Evolutionary conservation across 2,113 vertebrate species (phyloP).

Genomic region (Epinephelus cyanopodus): DNA sequence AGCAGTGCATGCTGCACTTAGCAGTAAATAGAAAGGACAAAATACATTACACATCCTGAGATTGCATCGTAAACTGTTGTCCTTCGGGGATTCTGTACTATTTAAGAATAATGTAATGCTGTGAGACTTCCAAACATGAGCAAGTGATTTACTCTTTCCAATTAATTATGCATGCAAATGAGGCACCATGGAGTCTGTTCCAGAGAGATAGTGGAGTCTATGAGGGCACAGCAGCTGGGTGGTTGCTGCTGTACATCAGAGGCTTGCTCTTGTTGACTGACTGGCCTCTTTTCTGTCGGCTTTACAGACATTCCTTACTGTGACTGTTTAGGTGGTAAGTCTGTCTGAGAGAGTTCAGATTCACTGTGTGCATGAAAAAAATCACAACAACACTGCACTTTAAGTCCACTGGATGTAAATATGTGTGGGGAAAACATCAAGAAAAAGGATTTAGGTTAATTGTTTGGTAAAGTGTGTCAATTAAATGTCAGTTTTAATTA

Average conservation of each 20-base stretch:
- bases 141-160: slow-evolving; percentile 70
- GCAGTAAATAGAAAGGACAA: slow-evolving; percentile 43
- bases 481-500: background rate
- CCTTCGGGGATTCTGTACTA: slow-evolving; percentile 45
- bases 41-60: slow-evolving; percentile 42
- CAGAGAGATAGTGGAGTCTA: slow-evolving; percentile 51
- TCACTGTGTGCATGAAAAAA: slow-evolving; percentile 53
- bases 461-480: background rate
- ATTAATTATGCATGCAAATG: slow-evolving; percentile 80
- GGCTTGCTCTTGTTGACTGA: slow-evolving; percentile 51
- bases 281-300: slow-evolving; percentile 74
- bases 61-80: slow-evolving; percentile 57
- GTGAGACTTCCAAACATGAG: slow-evolving; percentile 45
- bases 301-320: slow-evolving; percentile 87
- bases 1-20: slow-evolving; percentile 8
- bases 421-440: background rate
- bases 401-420: background rate
- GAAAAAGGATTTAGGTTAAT: background rate
- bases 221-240: slow-evolving; percentile 38
- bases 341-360: slow-evolving; percentile 25
- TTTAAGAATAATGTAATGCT: slow-evolving; percentile 62
- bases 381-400: slow-evolving; percentile 25
- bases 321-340: slow-evolving; percentile 88
- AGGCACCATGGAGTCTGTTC: slow-evolving; percentile 62
- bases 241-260: slow-evolving; percentile 53